Conservation (phyloP, 2,888 invertebrate genomes). For the Ceraclea dissimilis region DNA sequence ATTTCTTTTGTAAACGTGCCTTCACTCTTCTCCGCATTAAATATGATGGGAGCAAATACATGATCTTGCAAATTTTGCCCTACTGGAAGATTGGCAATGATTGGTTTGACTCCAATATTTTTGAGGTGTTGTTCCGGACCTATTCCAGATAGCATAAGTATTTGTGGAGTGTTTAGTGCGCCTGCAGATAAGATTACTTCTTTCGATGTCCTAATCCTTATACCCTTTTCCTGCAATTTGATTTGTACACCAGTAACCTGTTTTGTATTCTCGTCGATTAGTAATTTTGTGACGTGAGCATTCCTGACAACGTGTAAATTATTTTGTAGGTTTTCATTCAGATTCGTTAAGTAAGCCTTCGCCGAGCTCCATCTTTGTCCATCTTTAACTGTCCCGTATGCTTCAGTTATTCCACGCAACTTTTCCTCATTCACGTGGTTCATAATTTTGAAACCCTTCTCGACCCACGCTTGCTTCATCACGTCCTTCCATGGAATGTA, state of each 20-base stretch:
- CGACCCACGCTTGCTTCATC: constrained; percentile 37
- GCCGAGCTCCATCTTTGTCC: constrained; percentile 46
- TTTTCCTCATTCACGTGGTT: constrained; percentile 40
- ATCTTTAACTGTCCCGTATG: constrained; percentile 41
- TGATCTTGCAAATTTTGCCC: constrained; percentile 49
- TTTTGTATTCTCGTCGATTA: constrained; percentile 41
- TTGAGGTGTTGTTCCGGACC: constrained; percentile 38
- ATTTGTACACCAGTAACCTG: constrained; percentile 39
- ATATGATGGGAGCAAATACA: constrained; percentile 35
- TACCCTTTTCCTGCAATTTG: constrained; percentile 32
- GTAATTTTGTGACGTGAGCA: constrained; percentile 42
- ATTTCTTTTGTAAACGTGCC: constrained; percentile 12
- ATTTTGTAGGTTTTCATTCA: background rate
- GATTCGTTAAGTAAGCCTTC: constrained; percentile 43
- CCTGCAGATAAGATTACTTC: constrained; percentile 48
- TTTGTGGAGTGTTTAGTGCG: constrained; percentile 42
- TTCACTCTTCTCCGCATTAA: constrained; percentile 30
- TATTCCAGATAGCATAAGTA: constrained; percentile 47
- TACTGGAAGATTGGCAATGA: constrained; percentile 37
- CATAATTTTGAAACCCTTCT: constrained; percentile 36
- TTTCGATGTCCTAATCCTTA: constrained; percentile 35
- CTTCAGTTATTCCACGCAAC: constrained; percentile 41
- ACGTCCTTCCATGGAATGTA: constrained; percentile 30
- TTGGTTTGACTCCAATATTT: constrained; percentile 26
- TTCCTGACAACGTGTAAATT: constrained; percentile 39